Conservation (phyloP, 1,140 invertebrate genomes). For the Babylonia areolata region DNA sequence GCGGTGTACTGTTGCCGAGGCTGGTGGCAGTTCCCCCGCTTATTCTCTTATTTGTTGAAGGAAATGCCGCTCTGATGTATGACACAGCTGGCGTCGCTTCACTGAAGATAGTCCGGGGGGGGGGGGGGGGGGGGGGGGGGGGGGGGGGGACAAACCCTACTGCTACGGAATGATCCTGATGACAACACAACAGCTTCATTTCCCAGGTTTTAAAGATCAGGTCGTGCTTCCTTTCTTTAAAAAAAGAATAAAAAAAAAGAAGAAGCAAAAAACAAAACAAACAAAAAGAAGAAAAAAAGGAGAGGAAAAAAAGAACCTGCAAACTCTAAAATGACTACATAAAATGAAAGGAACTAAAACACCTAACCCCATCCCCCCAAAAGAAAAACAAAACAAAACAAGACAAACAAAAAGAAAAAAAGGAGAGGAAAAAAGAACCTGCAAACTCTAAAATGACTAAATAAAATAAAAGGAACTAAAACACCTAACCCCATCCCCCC, state of each 20-base stretch:
- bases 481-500: no score
- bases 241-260: not conserved
- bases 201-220: not conserved
- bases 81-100: not conserved
- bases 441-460: no score
- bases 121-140: no score
- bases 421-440: conserved; percentile 29
- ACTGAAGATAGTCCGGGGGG: not conserved
- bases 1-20: not conserved
- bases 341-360: no score
- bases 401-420: no score
- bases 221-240: not conserved
- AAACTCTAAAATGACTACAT: no score
- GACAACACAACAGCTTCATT: not conserved
- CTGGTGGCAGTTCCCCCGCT: not conserved
- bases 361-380: no score
- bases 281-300: not conserved
- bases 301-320: not conserved
- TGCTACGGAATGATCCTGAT: no score
- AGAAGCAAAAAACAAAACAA: conserved; percentile 6
- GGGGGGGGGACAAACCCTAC: no score
- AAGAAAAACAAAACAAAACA: no score
- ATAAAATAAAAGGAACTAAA: no score
- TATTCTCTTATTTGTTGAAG: not conserved
- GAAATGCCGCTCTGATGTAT: not conserved